A percentile compares a stretch with the other conserved stretches of the same genome.
phyloP scores from a whole-genome alignment of 2,113 vertebrate genomes.

The Nicator chloris region DNA sequence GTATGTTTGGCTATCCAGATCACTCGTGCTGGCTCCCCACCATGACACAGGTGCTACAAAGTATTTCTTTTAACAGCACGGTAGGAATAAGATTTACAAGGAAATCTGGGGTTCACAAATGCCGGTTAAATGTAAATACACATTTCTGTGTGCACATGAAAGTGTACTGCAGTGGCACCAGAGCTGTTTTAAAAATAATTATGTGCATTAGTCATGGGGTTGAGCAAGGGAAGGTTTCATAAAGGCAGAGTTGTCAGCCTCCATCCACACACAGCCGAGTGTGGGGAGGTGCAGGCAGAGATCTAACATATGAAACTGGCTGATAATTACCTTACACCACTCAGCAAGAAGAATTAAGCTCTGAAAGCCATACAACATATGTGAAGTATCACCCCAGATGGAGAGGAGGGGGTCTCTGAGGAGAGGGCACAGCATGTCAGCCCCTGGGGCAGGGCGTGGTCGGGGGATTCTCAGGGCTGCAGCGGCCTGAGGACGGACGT shows the following conservation, averaged over 20 bases:
- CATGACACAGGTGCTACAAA: neutral
- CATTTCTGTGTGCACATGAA: neutral
- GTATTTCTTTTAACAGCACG: neutral
- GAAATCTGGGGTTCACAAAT: neutral
- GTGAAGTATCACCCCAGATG: neutral
- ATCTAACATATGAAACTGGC: neutral
- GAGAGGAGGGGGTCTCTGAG: accelerated
- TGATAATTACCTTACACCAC: neutral
- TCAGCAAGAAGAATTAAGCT: neutral
- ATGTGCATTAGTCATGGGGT: conserved; percentile 55
- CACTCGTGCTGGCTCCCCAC: neutral
- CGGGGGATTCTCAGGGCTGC: neutral
- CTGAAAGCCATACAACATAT: neutral
- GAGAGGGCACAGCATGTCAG: neutral
- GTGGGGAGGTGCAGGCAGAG: conserved; percentile 28
- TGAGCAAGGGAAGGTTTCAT: conserved; percentile 28
- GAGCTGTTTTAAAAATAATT: conserved; percentile 61
- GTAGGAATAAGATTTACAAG: neutral
- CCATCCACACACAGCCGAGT: neutral
- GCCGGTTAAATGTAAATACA: neutral
- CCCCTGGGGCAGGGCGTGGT: neutral
- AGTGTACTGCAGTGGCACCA: neutral
- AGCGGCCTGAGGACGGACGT: accelerated
- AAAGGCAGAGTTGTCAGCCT: conserved; percentile 54
- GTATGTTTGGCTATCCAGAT: neutral